These are phyloP conservation scores for Aradus depressus DNA, from an alignment of 2,888 invertebrate genomes.

Conservation along the genomic window DNA sequence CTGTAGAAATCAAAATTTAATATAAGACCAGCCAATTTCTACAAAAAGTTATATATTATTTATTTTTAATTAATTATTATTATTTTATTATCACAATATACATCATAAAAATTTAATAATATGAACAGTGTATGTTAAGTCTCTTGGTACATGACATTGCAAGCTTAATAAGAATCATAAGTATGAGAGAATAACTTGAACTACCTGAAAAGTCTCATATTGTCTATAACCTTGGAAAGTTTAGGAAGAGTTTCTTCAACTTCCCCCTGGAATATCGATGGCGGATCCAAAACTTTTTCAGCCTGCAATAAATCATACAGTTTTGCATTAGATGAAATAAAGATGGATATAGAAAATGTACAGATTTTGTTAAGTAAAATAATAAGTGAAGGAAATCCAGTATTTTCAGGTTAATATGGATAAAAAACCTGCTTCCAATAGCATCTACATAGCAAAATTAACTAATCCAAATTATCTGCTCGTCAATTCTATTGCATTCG, in stretches of 20 bases:
- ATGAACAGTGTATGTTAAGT: neutral
- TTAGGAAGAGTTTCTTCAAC: conserved; percentile 59
- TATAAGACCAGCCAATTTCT: no score
- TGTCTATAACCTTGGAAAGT: conserved; percentile 42
- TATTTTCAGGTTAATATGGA: no score
- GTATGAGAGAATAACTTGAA: conserved; percentile 30
- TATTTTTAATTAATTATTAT: neutral
- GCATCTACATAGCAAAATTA: no score
- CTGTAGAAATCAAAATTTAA: no score
- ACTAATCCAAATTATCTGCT: no score
- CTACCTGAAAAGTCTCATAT: conserved; percentile 49
- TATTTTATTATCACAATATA: neutral
- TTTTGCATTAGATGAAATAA: neutral
- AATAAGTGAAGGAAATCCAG: no score
- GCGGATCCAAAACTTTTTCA: conserved; percentile 57
- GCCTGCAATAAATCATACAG: conserved; percentile 22
- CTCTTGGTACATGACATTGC: neutral
- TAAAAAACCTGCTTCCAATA: no score
- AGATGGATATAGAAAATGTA: no score
- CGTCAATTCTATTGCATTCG: no score
- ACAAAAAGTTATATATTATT: neutral
- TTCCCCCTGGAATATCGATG: conserved; percentile 75
- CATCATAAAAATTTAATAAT: neutral
- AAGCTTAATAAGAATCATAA: conserved; percentile 1
- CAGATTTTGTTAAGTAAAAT: no score